Evolutionary conservation across 2,797 vertebrate species (phyloP), one percentile per base, ranked within the genome.

Genomic region (Acomys russatus): DNA sequence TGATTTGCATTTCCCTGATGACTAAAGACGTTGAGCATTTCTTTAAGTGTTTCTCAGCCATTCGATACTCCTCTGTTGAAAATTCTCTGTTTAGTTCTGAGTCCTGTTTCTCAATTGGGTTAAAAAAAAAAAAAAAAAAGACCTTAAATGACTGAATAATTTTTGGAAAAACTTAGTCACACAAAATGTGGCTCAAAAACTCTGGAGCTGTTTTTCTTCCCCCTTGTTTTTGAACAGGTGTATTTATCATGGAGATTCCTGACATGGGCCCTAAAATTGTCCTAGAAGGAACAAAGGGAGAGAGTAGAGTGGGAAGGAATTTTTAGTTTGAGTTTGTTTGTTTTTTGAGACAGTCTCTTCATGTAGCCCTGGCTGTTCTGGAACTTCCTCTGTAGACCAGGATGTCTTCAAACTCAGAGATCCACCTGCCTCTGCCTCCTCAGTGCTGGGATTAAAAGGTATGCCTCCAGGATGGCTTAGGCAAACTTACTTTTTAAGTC

Each of bases 151-250:
- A 85, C 38, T 93, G 73, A 9, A 28, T 92, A 77, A 68, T 92
- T 96, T 64, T 70, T 88, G 68, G 88, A 93, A 89, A 95, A 85
- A 20, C 11, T 38, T 54, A 89, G 61, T 79, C 84, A 49, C 30
- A 15, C 3, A 54, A 77, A 73, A 61, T 82, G n/a, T 76, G 78
- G 56, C 54, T 80, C 74, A 84, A 76, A 92, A 94, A 79, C 44
- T 28, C 3, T 80, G n/a, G 35, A 71, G 4, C 71, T 38, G 30
- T 63, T 35, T 3, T 7, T 9, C 23, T 6, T 30, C 2, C 4
- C 25, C 33, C 12, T 9, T 64, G 0, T 88, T 90, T 97, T 95
- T 84, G 74, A 88, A 73, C 44, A 6, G 73, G 3, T 82, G 25
- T 84, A 23, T 83, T 82, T 95, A 54, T 44, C 0, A 56, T 14